Percentiles rank a stretch among this genome's conserved stretches.
These are phyloP conservation scores for Tragelaphus imberbis DNA, from an alignment of 2,113 vertebrate genomes.

Conservation along the genomic window DNA sequence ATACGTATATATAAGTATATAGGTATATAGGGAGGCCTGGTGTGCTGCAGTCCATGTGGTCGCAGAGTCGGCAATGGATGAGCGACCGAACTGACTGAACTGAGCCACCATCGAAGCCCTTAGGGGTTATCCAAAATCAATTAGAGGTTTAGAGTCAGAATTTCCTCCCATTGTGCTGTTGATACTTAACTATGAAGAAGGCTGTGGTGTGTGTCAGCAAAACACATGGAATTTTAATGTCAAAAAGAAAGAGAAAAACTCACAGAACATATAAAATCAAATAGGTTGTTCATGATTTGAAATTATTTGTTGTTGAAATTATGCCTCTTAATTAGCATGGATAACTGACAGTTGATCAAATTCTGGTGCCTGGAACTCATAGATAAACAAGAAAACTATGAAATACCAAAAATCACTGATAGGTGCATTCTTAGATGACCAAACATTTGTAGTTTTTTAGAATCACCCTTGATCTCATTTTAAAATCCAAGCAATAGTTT, in stretches of 20 bases:
- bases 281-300: background rate
- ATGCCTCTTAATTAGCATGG: background rate
- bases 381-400: background rate
- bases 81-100: background rate
- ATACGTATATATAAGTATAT: too few species aligned
- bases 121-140: background rate
- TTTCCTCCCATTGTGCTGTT: background rate
- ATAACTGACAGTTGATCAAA: background rate
- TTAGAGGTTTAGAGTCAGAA: background rate
- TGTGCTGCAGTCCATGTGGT: background rate
- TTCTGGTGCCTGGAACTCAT: background rate
- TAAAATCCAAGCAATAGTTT: constrained; percentile 7
- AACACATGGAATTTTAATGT: background rate
- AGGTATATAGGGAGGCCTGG: background rate
- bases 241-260: background rate
- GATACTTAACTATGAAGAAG: background rate
- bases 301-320: background rate
- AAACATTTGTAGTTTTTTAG: background rate
- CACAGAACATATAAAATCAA: background rate
- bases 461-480: constrained; percentile 13
- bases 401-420: background rate
- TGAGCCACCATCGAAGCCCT: background rate
- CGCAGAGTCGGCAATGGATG: background rate
- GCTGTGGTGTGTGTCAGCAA: background rate
- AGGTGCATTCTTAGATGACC: background rate